These are phyloP conservation scores for Parauchenoglanis ngamensis DNA, from an alignment of 2,797 vertebrate genomes.

Conservation along the genomic window DNA sequence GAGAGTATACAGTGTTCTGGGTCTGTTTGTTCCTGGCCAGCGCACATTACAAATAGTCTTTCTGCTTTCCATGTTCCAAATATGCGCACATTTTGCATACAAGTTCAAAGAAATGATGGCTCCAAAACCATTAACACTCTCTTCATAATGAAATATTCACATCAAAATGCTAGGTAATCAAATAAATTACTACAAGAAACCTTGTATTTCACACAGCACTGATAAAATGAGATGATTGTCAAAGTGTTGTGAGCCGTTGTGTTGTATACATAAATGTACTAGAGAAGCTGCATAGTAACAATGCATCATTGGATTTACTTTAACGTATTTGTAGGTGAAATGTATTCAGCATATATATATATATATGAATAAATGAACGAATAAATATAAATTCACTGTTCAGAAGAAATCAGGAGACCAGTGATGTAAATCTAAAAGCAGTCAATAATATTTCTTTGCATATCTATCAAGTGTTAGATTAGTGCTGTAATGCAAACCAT, in stretches of 20 bases:
- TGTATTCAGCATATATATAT: background rate
- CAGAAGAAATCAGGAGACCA: background rate
- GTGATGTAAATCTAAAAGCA: background rate
- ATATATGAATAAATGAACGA: background rate
- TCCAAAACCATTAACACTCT: background rate
- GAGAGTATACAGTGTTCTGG: background rate
- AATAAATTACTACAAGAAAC: background rate
- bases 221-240: background rate
- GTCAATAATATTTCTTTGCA: background rate
- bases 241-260: background rate
- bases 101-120: background rate
- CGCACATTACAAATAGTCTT: background rate
- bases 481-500: background rate
- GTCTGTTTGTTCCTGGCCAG: background rate
- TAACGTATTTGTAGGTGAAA: background rate
- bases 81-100: background rate
- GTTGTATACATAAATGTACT: background rate
- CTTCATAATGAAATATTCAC: slow-evolving; percentile 20
- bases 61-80: background rate
- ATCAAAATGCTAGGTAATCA: background rate
- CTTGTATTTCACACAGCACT: background rate
- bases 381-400: background rate
- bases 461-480: background rate
- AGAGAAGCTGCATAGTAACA: background rate
- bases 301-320: background rate